These are phyloP conservation scores for Sphenodon punctatus DNA, from an alignment of 2,797 vertebrate genomes.

Conservation along the genomic window DNA sequence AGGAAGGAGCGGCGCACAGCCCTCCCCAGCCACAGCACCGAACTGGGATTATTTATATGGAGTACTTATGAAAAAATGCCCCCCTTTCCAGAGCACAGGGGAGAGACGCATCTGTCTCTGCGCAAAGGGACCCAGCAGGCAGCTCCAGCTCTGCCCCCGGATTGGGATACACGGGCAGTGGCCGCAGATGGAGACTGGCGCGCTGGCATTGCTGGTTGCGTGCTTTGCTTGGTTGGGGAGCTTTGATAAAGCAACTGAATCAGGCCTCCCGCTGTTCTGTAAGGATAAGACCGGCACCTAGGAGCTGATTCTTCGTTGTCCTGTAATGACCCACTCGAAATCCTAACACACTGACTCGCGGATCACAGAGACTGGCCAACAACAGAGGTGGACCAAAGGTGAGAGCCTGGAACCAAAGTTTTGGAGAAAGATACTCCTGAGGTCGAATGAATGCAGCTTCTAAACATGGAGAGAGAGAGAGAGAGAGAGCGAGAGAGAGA, in stretches of 20 bases:
- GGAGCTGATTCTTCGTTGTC: background rate
- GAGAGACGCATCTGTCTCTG: conserved; percentile 11
- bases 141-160: background rate
- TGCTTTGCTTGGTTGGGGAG: too few species aligned
- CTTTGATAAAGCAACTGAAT: too few species aligned
- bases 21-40: conserved; percentile 41
- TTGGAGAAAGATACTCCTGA: too few species aligned
- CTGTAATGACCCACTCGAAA: background rate
- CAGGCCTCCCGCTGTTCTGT: conserved; percentile 3
- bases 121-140: background rate
- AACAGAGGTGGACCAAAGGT: too few species aligned
- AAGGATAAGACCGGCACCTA: background rate
- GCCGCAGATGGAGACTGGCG: too few species aligned
- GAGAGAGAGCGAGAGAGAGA: too few species aligned
- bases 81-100: conserved; percentile 1
- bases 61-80: conserved; percentile 36
- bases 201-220: too few species aligned
- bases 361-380: too few species aligned
- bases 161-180: too few species aligned
- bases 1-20: background rate
- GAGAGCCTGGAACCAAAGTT: too few species aligned
- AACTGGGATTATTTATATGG: conserved; percentile 71
- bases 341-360: fast-evolving
- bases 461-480: too few species aligned
- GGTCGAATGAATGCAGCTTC: too few species aligned